Evolutionary conservation across 2,888 invertebrate genomes (phyloP).

Genomic region (Cosmorhoe ocellata): DNA sequence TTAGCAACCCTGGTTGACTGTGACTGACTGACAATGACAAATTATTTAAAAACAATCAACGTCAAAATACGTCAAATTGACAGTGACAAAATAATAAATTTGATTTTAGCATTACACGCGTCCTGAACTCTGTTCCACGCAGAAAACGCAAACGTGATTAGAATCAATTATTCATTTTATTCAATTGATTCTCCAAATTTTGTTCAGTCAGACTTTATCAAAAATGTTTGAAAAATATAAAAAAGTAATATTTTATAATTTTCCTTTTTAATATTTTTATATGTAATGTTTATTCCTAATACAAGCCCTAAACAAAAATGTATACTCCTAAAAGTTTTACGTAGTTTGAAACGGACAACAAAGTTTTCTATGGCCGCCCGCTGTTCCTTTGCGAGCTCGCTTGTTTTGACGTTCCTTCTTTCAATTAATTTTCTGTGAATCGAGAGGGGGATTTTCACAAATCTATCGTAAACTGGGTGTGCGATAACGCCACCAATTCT

Average conservation of each 20-base stretch:
- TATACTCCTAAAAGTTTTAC: not conserved
- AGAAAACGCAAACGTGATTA: not conserved
- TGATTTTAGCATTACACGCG: not conserved
- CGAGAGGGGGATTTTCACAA: slow-evolving; percentile 61
- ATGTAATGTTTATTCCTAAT: no score
- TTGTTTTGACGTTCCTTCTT: slow-evolving; percentile 75
- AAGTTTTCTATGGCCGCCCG: slow-evolving; percentile 61
- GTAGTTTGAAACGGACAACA: slow-evolving; percentile 48
- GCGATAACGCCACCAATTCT: slow-evolving; percentile 48
- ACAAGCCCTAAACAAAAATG: no score
- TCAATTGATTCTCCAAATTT: no score
- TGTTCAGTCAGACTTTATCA: no score
- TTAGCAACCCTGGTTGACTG: no score
- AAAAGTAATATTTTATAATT: no score
- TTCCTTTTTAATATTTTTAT: no score
- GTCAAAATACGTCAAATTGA: not conserved
- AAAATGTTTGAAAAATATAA: no score
- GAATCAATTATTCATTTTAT: no score
- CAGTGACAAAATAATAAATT: not conserved
- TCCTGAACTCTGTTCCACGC: not conserved
- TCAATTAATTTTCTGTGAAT: slow-evolving; percentile 55
- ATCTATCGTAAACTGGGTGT: slow-evolving; percentile 48
- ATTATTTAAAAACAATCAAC: no score
- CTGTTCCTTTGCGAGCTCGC: slow-evolving; percentile 43
- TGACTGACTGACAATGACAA: no score